Evolutionary conservation across 2,888 invertebrate genomes (phyloP).

Genomic region (Campopleginae sp.): DNA sequence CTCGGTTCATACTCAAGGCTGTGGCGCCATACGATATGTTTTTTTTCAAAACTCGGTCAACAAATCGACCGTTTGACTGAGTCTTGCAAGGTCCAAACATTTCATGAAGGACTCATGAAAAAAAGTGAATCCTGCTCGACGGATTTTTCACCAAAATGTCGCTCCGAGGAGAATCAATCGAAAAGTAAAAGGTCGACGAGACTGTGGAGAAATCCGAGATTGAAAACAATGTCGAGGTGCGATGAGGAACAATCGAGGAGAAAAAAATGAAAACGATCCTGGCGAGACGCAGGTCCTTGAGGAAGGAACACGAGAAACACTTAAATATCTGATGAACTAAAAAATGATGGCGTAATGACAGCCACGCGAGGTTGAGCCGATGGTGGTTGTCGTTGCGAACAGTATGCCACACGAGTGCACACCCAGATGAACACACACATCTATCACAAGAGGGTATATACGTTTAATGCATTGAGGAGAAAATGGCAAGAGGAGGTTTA

Average conservation of each 20-base stretch:
- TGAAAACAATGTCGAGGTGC: not conserved
- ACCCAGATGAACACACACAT: slow-evolving; percentile 12
- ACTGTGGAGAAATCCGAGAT: not conserved
- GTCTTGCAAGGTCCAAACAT: not conserved
- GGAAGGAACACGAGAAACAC: slow-evolving; percentile 78
- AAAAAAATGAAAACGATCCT: not conserved
- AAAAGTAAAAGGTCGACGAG: not conserved
- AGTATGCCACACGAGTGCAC: slow-evolving; percentile 39
- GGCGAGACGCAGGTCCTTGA: slow-evolving; percentile 51
- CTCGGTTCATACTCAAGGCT: slow-evolving; percentile 12
- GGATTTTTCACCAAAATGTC: not conserved
- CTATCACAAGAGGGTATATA: slow-evolving; percentile 29
- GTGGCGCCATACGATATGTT: slow-evolving; percentile 67
- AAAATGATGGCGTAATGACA: slow-evolving; percentile 82
- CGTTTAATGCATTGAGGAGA: slow-evolving; percentile 66
- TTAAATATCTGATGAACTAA: slow-evolving; percentile 80
- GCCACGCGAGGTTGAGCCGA: slow-evolving; percentile 68
- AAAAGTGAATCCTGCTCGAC: not conserved
- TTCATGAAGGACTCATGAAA: not conserved
- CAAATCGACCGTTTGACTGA: slow-evolving; percentile 70
- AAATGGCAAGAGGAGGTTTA: slow-evolving; percentile 72
- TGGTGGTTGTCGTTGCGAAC: slow-evolving; percentile 43
- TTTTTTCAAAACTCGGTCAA: slow-evolving; percentile 68
- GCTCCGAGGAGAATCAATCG: not conserved
- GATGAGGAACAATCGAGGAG: not conserved